These are phyloP conservation scores for Xiphophorus couchianus DNA, from an alignment of 2,113 vertebrate species.

Conservation along the genomic window DNA sequence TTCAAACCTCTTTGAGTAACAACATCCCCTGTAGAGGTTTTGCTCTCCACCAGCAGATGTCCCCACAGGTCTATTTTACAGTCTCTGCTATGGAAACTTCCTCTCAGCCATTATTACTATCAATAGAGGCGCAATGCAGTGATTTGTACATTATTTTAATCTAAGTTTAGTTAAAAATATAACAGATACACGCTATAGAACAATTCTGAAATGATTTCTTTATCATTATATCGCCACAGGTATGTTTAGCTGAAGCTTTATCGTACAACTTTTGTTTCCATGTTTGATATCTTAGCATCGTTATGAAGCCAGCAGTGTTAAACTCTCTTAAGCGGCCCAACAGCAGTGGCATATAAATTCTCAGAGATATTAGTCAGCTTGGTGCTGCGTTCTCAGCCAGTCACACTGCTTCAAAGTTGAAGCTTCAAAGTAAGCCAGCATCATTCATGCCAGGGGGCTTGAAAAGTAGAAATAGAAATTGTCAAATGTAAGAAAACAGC, in stretches of 20 bases:
- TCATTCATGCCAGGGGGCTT: too few species aligned
- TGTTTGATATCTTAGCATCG: neutral
- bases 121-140: neutral
- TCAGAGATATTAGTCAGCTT: neutral
- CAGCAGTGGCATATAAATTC: neutral
- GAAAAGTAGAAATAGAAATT: neutral
- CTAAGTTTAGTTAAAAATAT: neutral
- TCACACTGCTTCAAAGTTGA: neutral
- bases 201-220: neutral
- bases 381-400: neutral
- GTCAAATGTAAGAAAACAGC: neutral
- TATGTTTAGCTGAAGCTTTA: neutral
- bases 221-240: neutral
- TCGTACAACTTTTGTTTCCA: neutral
- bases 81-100: neutral
- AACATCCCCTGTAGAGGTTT: neutral
- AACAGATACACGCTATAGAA: neutral
- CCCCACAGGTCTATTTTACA: neutral
- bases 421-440: neutral
- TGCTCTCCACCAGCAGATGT: conserved; percentile 8
- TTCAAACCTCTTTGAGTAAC: neutral
- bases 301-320: neutral
- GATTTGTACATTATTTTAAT: neutral
- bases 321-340: neutral
- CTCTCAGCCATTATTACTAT: neutral